Percentiles rank a stretch among this genome's conserved stretches.
Conservation (phyloP, 2,888 invertebrate genomes). For the Xestobium rufovillosum region DNA sequence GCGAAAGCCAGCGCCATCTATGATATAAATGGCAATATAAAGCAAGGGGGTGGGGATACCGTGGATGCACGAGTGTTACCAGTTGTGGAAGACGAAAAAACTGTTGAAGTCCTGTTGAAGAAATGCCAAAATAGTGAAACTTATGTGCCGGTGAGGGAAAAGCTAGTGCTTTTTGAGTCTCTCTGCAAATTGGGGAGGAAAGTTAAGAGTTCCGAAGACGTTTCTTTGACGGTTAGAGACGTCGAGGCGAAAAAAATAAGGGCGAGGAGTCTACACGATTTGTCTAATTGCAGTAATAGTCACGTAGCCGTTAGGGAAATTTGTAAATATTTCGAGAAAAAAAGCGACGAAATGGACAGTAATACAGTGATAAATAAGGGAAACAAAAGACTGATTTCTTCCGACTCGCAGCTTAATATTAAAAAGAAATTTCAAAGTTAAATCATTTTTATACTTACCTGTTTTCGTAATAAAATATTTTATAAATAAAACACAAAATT, state of each 20-base stretch:
- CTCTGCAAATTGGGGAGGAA: slow-evolving; percentile 55
- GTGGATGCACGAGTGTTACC: slow-evolving; percentile 3
- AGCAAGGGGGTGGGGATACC: background rate
- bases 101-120: slow-evolving; percentile 46
- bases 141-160: slow-evolving; percentile 64
- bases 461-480: too few relatives aligned
- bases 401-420: slow-evolving; percentile 26
- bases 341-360: slow-evolving; percentile 25
- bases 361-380: slow-evolving; percentile 13
- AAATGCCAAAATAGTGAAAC: slow-evolving; percentile 52
- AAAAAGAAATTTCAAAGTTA: slow-evolving; percentile 7
- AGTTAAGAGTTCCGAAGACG: slow-evolving; percentile 58
- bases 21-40: background rate
- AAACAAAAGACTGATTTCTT: slow-evolving; percentile 25
- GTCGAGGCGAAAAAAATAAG: slow-evolving; percentile 48
- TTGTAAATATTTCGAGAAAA: slow-evolving; percentile 62
- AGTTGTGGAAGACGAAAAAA: slow-evolving; percentile 35
- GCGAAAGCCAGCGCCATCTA: background rate
- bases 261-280: slow-evolving; percentile 60
- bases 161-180: slow-evolving; percentile 63
- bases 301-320: slow-evolving; percentile 53
- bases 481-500: too few relatives aligned
- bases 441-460: too few relatives aligned
- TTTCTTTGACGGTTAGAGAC: slow-evolving; percentile 40
- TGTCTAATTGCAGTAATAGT: slow-evolving; percentile 45